A percentile compares a stretch with the other conserved stretches of the same genome.
Evolutionary conservation across 2,888 invertebrate genomes (phyloP).

Genomic region (Trissolcus brochymenae): DNA sequence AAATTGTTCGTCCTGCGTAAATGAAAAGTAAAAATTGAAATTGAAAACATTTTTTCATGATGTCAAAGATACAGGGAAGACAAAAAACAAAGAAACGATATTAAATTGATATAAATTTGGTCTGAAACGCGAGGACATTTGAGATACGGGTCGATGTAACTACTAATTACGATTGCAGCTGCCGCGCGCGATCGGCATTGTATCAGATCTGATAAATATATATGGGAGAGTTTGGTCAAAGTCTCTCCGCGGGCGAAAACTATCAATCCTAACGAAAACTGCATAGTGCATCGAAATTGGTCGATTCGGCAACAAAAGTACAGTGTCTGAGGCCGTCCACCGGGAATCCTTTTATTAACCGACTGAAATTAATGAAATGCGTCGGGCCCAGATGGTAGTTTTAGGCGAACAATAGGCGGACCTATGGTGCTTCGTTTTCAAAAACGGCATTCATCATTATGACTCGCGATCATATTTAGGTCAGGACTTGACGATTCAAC

Average conservation of each 20-base stretch:
- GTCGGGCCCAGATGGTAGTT: slow-evolving; percentile 28
- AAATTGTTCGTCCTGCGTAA: too few species aligned
- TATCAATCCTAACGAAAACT: slow-evolving; percentile 60
- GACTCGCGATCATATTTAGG: slow-evolving; percentile 40
- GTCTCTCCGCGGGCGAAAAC: slow-evolving; percentile 51
- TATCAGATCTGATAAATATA: slow-evolving; percentile 49
- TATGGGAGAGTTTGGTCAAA: slow-evolving; percentile 32
- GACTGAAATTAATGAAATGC: slow-evolving; percentile 21
- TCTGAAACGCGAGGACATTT: slow-evolving; percentile 65
- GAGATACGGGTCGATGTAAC: slow-evolving; percentile 69
- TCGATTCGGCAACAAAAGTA: background rate
- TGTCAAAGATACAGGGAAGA: slow-evolving; percentile 2
- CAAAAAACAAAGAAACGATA: slow-evolving; percentile 13
- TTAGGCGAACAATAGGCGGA: slow-evolving; percentile 23
- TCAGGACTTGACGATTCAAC: slow-evolving; percentile 44
- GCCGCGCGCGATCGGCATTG: slow-evolving; percentile 59
- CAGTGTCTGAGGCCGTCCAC: slow-evolving; percentile 7
- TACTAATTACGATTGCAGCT: slow-evolving; percentile 71
- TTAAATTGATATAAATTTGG: slow-evolving; percentile 18
- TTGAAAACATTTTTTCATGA: background rate
- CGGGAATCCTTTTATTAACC: slow-evolving; percentile 11
- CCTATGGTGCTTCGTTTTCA: slow-evolving; percentile 7
- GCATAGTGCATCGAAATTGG: background rate
- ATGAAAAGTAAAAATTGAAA: background rate
- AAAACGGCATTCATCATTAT: slow-evolving; percentile 34